These are phyloP conservation scores for Sebastiscus tertius DNA, from an alignment of 2,797 vertebrate species.

Conservation along the genomic window DNA sequence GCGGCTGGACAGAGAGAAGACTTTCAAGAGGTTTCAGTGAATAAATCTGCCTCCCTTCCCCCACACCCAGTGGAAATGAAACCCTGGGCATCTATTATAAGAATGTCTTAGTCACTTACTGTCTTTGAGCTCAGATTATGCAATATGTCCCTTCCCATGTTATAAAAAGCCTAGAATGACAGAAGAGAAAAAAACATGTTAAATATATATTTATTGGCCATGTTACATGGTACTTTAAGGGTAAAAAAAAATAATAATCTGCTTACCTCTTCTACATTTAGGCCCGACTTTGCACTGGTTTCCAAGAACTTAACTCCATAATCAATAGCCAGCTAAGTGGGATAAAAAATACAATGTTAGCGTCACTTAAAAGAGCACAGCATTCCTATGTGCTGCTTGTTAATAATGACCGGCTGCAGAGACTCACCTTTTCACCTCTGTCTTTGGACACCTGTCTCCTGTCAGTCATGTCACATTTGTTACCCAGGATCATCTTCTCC, in stretches of 20 bases:
- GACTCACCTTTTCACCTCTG: slow-evolving; percentile 94
- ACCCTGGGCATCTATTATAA: not conserved
- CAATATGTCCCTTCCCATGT: slow-evolving; percentile 96
- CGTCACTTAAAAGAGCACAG: not conserved
- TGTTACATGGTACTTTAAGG: not conserved
- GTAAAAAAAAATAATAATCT: not conserved
- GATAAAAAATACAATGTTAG: slow-evolving; percentile 12
- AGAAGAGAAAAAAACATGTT: slow-evolving; percentile 22
- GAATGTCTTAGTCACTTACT: slow-evolving; percentile 78
- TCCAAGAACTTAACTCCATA: slow-evolving; percentile 99
- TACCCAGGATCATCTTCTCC: slow-evolving; percentile 97
- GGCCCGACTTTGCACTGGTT: slow-evolving; percentile 97
- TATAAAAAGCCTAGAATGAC: slow-evolving; percentile 93
- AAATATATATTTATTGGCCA: not conserved
- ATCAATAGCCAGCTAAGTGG: slow-evolving; percentile 94
- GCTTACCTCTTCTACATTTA: slow-evolving; percentile 97
- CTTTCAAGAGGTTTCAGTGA: not conserved
- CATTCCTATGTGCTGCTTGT: not conserved
- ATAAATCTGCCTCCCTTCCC: not conserved
- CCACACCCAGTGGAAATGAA: not conserved
- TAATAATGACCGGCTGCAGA: not conserved
- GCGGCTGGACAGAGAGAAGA: not conserved
- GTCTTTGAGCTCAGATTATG: slow-evolving; percentile 98
- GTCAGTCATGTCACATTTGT: slow-evolving; percentile 99
- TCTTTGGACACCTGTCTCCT: slow-evolving; percentile 99